Evolutionary conservation across 2,888 invertebrate species (phyloP).

Genomic region (Drosophila putrida): DNA sequence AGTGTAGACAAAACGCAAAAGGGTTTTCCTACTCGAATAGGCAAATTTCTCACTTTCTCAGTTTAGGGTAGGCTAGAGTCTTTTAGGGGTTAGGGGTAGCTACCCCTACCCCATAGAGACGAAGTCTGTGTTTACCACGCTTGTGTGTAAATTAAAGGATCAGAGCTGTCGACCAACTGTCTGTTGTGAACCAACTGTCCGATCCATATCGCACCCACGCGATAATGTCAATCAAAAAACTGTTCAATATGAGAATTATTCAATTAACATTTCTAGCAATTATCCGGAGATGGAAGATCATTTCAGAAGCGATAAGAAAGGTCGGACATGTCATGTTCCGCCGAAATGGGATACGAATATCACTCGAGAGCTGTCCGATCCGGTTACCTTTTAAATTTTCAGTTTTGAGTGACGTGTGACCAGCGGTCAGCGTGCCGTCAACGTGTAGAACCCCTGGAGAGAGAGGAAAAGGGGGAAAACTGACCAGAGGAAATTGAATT

Average conservation of each 20-base stretch:
- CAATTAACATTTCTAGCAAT: slow-evolving; percentile 72
- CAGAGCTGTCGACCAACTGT: slow-evolving; percentile 41
- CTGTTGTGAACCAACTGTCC: slow-evolving; percentile 51
- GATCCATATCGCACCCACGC: slow-evolving; percentile 77
- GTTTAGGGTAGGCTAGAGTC: slow-evolving; percentile 27
- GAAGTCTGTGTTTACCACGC: slow-evolving; percentile 26
- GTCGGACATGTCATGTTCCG: slow-evolving; percentile 7
- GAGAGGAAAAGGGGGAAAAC: slow-evolving; percentile 3
- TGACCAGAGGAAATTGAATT: slow-evolving; percentile 70
- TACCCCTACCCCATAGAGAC: slow-evolving; percentile 18
- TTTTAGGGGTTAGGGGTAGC: slow-evolving; percentile 23
- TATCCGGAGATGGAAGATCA: slow-evolving; percentile 56
- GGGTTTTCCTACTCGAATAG: slow-evolving; percentile 45
- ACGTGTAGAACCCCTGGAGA: slow-evolving; percentile 9
- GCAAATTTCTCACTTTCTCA: slow-evolving; percentile 34
- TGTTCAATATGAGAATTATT: slow-evolving; percentile 59
- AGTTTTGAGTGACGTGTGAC: slow-evolving; percentile 71
- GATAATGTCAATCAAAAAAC: slow-evolving; percentile 81
- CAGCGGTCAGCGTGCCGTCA: slow-evolving; percentile 62
- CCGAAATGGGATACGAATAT: slow-evolving; percentile 42
- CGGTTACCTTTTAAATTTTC: slow-evolving; percentile 45
- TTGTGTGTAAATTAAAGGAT: slow-evolving; percentile 51
- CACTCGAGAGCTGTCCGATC: slow-evolving; percentile 48
- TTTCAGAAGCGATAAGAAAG: slow-evolving; percentile 47
- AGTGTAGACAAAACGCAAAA: slow-evolving; percentile 40